A percentile compares a stretch with the other conserved stretches of the same genome.
These are phyloP conservation scores for Cairina moschata DNA, from an alignment of 2,113 vertebrate genomes.

Conservation along the genomic window DNA sequence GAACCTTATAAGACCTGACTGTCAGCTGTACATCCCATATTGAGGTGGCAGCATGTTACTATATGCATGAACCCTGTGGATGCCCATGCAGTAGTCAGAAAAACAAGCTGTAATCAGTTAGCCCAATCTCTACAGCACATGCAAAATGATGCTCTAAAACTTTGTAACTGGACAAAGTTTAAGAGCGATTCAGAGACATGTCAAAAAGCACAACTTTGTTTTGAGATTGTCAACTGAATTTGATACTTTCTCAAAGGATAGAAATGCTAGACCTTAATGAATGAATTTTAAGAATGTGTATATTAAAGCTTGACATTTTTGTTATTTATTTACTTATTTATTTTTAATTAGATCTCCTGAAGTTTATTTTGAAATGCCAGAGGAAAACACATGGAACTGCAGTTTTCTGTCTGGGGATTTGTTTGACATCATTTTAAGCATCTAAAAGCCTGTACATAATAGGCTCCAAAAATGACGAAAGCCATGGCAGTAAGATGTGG, in stretches of 20 bases:
- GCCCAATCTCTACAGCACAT: background rate
- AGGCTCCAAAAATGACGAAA: background rate
- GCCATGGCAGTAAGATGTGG: background rate
- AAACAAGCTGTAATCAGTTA: background rate
- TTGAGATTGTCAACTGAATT: background rate
- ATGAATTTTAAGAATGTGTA: background rate
- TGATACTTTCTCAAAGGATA: background rate
- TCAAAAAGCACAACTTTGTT: background rate
- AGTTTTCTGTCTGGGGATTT: background rate
- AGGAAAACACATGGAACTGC: background rate
- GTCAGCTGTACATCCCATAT: background rate
- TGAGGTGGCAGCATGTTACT: background rate
- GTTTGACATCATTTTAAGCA: background rate
- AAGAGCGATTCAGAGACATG: background rate
- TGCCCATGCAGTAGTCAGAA: background rate
- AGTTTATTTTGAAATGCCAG: background rate
- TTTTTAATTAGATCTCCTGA: background rate
- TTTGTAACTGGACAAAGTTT: background rate
- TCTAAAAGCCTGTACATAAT: background rate
- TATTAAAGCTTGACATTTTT: background rate
- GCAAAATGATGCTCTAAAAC: background rate
- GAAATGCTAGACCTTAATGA: background rate
- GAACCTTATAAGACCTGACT: background rate
- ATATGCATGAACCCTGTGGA: background rate
- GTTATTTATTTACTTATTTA: background rate